Evolutionary conservation across 2,888 invertebrate species (phyloP), one percentile per base, ranked within the genome.

Genomic region (Hecatera dysodea): DNA sequence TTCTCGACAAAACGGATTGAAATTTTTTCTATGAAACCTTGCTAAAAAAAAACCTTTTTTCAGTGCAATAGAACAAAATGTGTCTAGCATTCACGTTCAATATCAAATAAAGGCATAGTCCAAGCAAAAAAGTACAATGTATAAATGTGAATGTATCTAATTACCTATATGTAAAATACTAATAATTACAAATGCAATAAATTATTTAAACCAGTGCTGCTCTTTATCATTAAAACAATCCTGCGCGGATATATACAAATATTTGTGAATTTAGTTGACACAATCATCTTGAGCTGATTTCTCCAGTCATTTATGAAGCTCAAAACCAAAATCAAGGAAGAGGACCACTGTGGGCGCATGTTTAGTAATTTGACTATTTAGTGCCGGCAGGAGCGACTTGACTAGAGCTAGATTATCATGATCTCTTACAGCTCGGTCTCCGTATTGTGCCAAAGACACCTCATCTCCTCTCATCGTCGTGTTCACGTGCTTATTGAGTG

Each of bases 121-220:
- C 9, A 65, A 33, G 6, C 7, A 42, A 17, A 42, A 60, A 17
- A 19, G 22, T 3, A 33, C 22, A 33, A 19, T 15, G 0, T 7
- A 15, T 24, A 19, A 29, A 53, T 48, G 48, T 22, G 19, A 46
- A 24, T 53, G 52, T 53, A 0, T n/a, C n/a, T n/a, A n/a, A n/a
- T n/a, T n/a, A n/a, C n/a, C n/a, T n/a, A n/a, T 53, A 9, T 63
- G 24, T 46, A 36, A 36, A 48, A 12, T 63, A 46, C 15, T 48
- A 24, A 27, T 66, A n/a, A 15, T 66, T 64, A 36, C 11, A 39
- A n/a, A 55, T 8, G 27, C 17, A 63, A 63, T 63, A 63, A 55
- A 63, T 39, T 0, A 63, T 55, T 55, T 39, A 39, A 27, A 39
- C 15, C n/a, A 53, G 9, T 39, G 36, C 15, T 39, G 39, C n/a